phyloP scores from a whole-genome alignment of 2,113 vertebrate species.

The Pseudorhombus dupliciocellatus region DNA sequence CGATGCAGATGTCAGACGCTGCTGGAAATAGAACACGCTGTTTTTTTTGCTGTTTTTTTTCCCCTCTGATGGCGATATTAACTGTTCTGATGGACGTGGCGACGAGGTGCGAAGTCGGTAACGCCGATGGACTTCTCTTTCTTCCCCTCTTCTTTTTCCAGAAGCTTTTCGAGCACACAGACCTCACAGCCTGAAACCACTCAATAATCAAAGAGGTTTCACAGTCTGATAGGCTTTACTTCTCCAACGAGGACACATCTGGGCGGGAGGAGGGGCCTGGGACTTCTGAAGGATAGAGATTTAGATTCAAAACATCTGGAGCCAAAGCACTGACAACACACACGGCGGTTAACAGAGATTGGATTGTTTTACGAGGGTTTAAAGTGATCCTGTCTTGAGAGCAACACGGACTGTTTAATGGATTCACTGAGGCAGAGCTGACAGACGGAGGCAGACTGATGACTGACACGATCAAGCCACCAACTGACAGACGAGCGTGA shows the following conservation, averaged over 20 bases:
- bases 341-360: no score
- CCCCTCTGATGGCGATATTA: no score
- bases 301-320: no score
- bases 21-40: slow-evolving; percentile 7
- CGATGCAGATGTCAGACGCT: slow-evolving; percentile 37
- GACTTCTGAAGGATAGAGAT: no score
- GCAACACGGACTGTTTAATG: not conserved
- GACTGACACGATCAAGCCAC: not conserved
- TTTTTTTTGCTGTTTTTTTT: not conserved
- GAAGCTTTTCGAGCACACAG: no score
- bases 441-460: not conserved
- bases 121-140: not conserved
- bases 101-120: not conserved
- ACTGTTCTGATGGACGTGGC: not conserved
- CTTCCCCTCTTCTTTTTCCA: not conserved
- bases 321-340: no score
- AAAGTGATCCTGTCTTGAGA: not conserved
- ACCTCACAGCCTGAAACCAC: no score
- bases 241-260: no score
- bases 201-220: no score
- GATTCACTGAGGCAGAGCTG: not conserved
- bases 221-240: no score
- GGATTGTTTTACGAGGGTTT: not conserved
- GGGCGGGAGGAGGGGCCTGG: no score
- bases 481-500: not conserved